Percentiles rank a stretch among this genome's conserved stretches.
phyloP scores from a whole-genome alignment of 2,113 vertebrate genomes.

The Podilymbus podiceps region DNA sequence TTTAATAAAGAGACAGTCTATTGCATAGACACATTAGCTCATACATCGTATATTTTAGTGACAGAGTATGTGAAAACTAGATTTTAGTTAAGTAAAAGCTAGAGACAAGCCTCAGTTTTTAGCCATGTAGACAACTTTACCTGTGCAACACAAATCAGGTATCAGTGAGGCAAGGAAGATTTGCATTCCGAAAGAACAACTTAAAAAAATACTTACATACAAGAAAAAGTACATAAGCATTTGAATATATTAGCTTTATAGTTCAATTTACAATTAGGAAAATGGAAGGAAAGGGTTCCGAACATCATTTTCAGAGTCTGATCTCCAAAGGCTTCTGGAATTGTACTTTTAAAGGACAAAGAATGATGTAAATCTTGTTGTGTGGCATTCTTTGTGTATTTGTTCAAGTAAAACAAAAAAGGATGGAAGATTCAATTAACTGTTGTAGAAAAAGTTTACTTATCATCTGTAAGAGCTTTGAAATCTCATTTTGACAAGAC shows the following conservation, averaged over 20 bases:
- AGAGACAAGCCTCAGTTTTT: background rate
- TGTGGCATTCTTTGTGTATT: background rate
- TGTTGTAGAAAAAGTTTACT: background rate
- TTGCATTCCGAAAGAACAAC: background rate
- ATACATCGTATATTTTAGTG: background rate
- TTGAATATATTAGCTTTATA: background rate
- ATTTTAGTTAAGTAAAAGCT: background rate
- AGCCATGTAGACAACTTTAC: background rate
- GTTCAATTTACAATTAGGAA: background rate
- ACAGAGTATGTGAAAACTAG: background rate
- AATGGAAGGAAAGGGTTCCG: accelerated
- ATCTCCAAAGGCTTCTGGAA: background rate
- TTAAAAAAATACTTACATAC: background rate
- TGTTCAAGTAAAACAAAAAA: background rate
- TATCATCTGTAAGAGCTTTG: background rate
- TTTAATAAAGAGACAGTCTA: background rate
- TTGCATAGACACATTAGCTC: background rate
- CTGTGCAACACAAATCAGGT: background rate
- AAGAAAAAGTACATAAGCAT: background rate
- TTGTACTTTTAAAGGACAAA: background rate
- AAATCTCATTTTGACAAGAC: background rate
- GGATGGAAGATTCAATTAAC: background rate
- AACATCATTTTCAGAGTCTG: background rate
- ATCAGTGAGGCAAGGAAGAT: background rate
- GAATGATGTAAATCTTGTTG: background rate